Evolutionary conservation across 1,140 invertebrate species (phyloP).

Genomic region (Pseudomyrmex pallidus): DNA sequence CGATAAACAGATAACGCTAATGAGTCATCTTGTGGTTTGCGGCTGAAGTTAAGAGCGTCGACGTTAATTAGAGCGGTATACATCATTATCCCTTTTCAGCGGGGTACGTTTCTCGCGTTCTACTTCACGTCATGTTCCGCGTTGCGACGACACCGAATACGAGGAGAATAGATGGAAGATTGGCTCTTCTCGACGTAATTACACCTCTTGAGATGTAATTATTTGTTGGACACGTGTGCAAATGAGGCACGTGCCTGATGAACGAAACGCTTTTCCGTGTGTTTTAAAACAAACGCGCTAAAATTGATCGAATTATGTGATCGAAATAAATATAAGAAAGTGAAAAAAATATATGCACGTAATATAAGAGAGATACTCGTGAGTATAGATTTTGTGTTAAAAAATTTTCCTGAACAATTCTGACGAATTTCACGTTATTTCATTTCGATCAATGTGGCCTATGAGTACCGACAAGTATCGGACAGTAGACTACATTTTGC

Average conservation of each 20-base stretch:
- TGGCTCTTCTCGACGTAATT: slow-evolving; percentile 40
- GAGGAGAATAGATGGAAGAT: slow-evolving; percentile 28
- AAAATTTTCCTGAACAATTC: neutral
- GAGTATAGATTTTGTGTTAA: neutral
- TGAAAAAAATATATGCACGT: too few species aligned
- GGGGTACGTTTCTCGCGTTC: slow-evolving; percentile 23
- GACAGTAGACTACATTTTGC: neutral
- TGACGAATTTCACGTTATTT: neutral
- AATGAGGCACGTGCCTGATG: neutral
- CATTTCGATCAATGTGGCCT: neutral
- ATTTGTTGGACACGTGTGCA: slow-evolving; percentile 36
- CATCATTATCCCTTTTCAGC: slow-evolving; percentile 53
- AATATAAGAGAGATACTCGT: too few species aligned
- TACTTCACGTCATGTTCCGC: slow-evolving; percentile 14
- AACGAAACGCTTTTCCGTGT: slow-evolving; percentile 12
- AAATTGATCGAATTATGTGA: neutral
- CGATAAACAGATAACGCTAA: slow-evolving; percentile 23
- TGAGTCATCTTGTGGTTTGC: slow-evolving; percentile 35
- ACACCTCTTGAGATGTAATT: slow-evolving; percentile 52
- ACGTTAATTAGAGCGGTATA: slow-evolving; percentile 52
- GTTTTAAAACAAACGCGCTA: neutral
- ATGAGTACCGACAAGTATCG: neutral
- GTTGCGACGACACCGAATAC: slow-evolving; percentile 22
- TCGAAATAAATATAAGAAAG: neutral
- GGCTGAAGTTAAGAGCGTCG: slow-evolving; percentile 28